Base-by-base conservation (phyloP, 2,797 vertebrate genomes). In the Fringilla coelebs region DNA sequence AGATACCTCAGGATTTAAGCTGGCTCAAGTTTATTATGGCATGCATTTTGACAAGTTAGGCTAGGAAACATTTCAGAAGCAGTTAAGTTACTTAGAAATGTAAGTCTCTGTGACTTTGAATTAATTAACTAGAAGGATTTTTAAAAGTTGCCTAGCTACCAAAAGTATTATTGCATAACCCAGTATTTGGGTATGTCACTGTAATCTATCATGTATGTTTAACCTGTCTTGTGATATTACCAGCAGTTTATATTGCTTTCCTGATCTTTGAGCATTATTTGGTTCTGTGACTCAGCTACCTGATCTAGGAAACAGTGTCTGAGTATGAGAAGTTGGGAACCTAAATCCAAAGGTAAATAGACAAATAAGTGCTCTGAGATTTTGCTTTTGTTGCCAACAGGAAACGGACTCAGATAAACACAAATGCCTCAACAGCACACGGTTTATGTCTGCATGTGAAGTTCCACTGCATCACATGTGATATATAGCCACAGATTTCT, bases 1-100 rank as follows among this genome's bases (percentile, higher is more conserved):
- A 92, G 93, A 91, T 55, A 63, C 58, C 66, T 83, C 81, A 62
- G 86, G 74, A 90, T 94, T 94, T 96, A 76, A 96, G 88, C 71
- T 63, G 71, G 54, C 78, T 95, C 80, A 74, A 84, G 45, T 73
- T 91, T 95, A 81, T 68, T 88, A 86, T 19, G 58, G 63, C 32
- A 19, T 31, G 54, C 34, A 48, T 93, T 93, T 93, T 94, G 81
- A 88, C 71, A 85, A 76, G 43, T 77, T 85, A 65, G 89, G 57
- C 55, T 65, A 43, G 60, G 73, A 91, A 91, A 82, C 32, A 29
- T 89, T 94, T 91, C 88, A 74, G 80, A 76, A 66, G 25, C 32
- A 21, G 57, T 88, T 85, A 93, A 88, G 63, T 89, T 80, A 55
- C 48, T 66, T 40, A 61, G 71, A 86, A 84, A 86, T 46, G 1